Conservation (phyloP, 2,888 invertebrate species). For the Adelphocoris suturalis region DNA sequence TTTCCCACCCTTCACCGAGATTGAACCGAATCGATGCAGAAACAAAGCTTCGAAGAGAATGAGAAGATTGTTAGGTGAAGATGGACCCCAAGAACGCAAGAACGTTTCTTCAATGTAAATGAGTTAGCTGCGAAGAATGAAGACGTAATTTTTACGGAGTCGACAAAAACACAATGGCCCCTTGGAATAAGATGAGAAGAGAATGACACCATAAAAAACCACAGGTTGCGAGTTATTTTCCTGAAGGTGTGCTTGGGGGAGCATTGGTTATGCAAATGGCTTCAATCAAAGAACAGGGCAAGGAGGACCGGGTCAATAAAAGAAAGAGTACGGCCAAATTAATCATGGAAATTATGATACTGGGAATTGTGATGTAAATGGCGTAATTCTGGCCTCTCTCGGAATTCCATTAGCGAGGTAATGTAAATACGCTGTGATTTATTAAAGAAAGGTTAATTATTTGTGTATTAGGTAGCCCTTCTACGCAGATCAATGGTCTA, state of each 20-base stretch:
- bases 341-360: not conserved
- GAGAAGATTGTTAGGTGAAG: not conserved
- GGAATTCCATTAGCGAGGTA: no score
- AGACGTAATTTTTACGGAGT: conserved; percentile 6
- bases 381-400: no score
- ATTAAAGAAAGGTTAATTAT: no score
- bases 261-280: conserved; percentile 34
- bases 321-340: not conserved
- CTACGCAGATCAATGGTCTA: no score
- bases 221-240: not conserved
- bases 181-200: conserved; percentile 23
- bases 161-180: not conserved
- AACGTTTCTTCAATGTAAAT: conserved; percentile 48
- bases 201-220: not conserved
- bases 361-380: not conserved
- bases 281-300: not conserved
- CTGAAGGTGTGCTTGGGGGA: not conserved
- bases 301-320: not conserved
- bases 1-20: no score
- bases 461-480: no score
- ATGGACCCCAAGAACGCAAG: not conserved
- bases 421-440: no score
- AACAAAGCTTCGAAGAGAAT: not conserved
- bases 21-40: no score
- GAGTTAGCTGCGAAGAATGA: not conserved